These are phyloP conservation scores for Etheostoma spectabile DNA, from an alignment of 2,113 vertebrate species.

Conservation along the genomic window DNA sequence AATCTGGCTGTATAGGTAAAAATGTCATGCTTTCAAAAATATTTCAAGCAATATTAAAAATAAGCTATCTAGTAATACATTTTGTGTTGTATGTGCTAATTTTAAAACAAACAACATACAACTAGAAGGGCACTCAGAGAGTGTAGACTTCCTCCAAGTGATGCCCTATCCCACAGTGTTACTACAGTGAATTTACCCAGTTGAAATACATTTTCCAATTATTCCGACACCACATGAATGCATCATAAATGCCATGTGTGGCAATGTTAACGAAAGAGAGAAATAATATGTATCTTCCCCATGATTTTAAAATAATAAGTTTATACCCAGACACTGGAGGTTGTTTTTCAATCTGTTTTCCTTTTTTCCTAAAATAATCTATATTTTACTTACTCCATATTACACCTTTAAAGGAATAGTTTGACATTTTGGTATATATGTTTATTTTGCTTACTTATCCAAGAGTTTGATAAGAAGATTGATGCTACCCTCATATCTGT, in stretches of 20 bases:
- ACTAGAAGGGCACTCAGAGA: too few relatives aligned
- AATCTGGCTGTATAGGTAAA: not conserved
- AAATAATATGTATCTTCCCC: too few relatives aligned
- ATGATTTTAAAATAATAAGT: not conserved
- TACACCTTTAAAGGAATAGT: not conserved
- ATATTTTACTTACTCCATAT: not conserved
- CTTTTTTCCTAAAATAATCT: not conserved
- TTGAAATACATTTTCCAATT: too few relatives aligned
- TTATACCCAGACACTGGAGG: not conserved
- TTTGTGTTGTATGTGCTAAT: not conserved
- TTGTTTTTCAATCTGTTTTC: too few relatives aligned
- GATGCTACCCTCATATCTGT: not conserved
- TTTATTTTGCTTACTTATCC: not conserved
- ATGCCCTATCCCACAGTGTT: too few relatives aligned
- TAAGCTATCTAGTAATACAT: not conserved
- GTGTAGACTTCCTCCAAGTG: too few relatives aligned
- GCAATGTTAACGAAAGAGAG: too few relatives aligned
- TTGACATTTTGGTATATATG: not conserved
- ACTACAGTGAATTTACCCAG: too few relatives aligned
- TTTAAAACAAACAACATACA: not conserved
- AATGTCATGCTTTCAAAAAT: not conserved
- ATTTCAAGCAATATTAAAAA: not conserved
- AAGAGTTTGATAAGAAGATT: not conserved
- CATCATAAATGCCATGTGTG: too few relatives aligned
- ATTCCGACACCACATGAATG: too few relatives aligned